Evolutionary conservation across 2,113 vertebrate genomes (phyloP).

Genomic region (Pagrus major): DNA sequence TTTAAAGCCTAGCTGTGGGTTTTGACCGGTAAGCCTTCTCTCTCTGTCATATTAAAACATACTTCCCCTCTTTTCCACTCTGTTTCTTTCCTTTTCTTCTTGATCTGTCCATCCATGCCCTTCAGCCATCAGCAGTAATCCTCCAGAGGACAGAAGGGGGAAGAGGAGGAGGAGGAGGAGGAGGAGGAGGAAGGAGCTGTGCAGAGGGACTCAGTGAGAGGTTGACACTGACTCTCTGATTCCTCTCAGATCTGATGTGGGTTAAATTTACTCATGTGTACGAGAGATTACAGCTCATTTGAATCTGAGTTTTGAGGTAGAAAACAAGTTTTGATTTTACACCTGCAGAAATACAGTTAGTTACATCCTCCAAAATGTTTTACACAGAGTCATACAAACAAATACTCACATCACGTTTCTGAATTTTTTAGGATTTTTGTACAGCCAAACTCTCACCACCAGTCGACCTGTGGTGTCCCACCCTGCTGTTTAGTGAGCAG

Average conservation of each 20-base stretch:
- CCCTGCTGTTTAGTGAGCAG: background rate
- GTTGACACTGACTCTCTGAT: background rate
- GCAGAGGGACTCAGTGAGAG: background rate
- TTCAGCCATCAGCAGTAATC: constrained; percentile 22
- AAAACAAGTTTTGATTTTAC: background rate
- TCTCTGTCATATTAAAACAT: background rate
- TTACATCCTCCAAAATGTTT: too few species aligned
- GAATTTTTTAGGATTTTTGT: too few species aligned
- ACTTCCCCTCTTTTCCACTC: background rate
- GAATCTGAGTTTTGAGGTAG: background rate
- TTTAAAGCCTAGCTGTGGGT: background rate
- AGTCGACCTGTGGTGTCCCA: too few species aligned
- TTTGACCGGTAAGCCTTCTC: background rate
- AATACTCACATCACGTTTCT: too few species aligned
- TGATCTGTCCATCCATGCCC: constrained; percentile 25
- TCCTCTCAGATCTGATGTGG: background rate
- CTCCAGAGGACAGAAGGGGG: background rate
- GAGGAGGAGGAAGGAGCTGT: background rate
- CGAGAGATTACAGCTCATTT: background rate
- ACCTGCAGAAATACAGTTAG: too few species aligned
- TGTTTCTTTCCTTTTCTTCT: background rate
- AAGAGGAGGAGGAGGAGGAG: background rate
- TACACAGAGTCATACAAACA: background rate
- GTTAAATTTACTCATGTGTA: background rate
- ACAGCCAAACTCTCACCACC: too few species aligned